Base-by-base conservation (phyloP, 2,797 vertebrate genomes). In the Parauchenoglanis ngamensis region DNA sequence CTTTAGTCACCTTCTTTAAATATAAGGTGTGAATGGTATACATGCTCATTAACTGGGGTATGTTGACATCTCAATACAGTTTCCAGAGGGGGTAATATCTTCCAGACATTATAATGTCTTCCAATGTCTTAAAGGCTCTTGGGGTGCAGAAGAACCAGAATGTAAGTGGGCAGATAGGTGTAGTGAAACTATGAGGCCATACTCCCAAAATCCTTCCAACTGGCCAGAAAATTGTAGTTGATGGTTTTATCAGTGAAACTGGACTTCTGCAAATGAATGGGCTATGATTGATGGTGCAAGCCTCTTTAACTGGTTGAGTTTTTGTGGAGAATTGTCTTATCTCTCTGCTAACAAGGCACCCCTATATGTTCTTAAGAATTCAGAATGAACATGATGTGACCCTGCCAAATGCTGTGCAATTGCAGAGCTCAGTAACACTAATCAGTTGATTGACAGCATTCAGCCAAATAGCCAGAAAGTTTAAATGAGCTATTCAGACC, bases 191-290 rank as follows among this genome's bases (percentile, higher is more conserved):
- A 31, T 70, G 35, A 72, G 31, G 35, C 68, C 15, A 15, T 68
- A 68, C 31, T 68, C 31, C 67, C 17, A 12, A 68, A 35, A 68
- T 68, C 6, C 25, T 68, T 68, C 28, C 67, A 68, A 11, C 31
- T 68, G 31, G 67, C 15, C 31, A 68, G 67, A 68, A 68, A 70
- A 70, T 70, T 40, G 68, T 70, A 40, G 68, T 70, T 70, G 67
- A 70, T 70, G 31, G 68, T 35, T 40, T 40, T 70, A 70, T 70
- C 68, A 70, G 68, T 70, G 68, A 19, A 7, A 19, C 17, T 70
- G 1, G 15, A 70, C 31, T 19, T 17, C 68, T 70, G 15, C 68
- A 70, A n/a, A 70, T 70, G 68, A 70, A 70, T 40, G 17, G 31
- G 68, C 15, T 68, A 70, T 70, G 31, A 70, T 40, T 70, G 68